Evolutionary conservation across 2,888 invertebrate species (phyloP).

Genomic region (Microdon myrmicae): DNA sequence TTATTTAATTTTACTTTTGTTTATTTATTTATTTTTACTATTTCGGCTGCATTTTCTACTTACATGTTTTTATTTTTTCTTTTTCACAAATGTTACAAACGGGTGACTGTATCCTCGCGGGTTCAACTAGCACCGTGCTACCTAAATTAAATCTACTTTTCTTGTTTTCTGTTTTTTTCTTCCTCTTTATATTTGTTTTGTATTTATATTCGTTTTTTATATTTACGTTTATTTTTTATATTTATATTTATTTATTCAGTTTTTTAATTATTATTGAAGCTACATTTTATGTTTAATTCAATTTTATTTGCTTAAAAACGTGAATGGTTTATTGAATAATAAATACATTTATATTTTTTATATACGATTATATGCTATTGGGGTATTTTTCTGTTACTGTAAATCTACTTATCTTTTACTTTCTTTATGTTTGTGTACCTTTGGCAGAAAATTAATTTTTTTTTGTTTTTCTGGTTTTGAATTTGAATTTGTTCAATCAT

Average conservation of each 20-base stretch:
- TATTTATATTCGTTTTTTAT: neutral
- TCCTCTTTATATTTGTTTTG: neutral
- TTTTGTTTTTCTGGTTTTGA: constrained; percentile 9
- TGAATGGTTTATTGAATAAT: no score
- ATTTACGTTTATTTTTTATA: neutral
- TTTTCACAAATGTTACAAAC: no score
- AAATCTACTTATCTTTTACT: constrained; percentile 4
- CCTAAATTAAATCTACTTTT: no score
- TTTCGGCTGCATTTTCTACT: no score
- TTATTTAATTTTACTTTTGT: no score
- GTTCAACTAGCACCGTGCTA: no score
- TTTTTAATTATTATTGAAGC: neutral
- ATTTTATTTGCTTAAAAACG: no score
- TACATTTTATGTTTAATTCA: neutral
- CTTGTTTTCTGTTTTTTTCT: no score
- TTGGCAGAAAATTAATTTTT: constrained; percentile 9
- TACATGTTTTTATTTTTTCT: no score
- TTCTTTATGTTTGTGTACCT: constrained; percentile 4
- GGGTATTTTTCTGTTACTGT: neutral
- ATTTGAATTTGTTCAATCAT: constrained; percentile 1
- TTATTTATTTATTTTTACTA: no score
- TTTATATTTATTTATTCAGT: constrained; percentile 1
- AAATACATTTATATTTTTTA: constrained; percentile 13
- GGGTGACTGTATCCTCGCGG: no score
- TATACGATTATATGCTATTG: neutral